phyloP scores from a whole-genome alignment of 2,888 invertebrate species.

The Caenorhabditis zanzibari region DNA sequence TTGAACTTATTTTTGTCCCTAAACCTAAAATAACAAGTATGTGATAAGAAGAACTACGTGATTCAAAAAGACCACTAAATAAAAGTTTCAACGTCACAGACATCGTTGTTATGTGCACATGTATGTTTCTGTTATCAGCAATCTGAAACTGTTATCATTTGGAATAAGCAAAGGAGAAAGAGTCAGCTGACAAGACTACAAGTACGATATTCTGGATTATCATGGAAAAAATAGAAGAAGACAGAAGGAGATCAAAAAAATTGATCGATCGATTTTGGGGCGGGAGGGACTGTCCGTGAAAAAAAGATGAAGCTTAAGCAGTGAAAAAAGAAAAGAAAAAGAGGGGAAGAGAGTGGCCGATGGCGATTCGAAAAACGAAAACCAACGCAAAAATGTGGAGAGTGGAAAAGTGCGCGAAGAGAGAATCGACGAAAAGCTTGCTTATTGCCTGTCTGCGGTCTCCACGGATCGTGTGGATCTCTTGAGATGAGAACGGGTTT shows the following conservation, averaged over 20 bases:
- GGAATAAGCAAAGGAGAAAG: neutral
- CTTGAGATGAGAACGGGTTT: conserved; percentile 54
- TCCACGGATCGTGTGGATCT: conserved; percentile 34
- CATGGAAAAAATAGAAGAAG: conserved; percentile 19
- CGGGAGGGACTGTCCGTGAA: conserved; percentile 34
- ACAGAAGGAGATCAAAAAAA: conserved; percentile 5
- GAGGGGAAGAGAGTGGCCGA: conserved; percentile 43
- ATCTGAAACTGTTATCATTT: conserved; percentile 35
- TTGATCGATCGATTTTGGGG: conserved; percentile 50
- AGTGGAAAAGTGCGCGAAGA: conserved; percentile 58
- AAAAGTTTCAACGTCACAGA: conserved; percentile 6
- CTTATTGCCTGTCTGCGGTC: conserved; percentile 59
- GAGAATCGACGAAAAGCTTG: conserved; percentile 62
- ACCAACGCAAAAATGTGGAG: conserved; percentile 61
- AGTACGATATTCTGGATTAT: conserved; percentile 15
- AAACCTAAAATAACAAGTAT: too few relatives aligned
- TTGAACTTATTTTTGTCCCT: too few relatives aligned
- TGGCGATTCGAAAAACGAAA: conserved; percentile 69
- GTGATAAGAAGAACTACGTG: neutral
- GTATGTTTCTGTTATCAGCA: conserved; percentile 12
- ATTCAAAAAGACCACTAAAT: too few relatives aligned
- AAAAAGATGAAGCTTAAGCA: conserved; percentile 19
- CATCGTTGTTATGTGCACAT: conserved; percentile 17
- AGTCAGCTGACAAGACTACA: conserved; percentile 33
- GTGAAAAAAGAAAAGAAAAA: conserved; percentile 20